Evolutionary conservation across 2,888 invertebrate species (phyloP).

Genomic region (Drosophila austrosaltans): DNA sequence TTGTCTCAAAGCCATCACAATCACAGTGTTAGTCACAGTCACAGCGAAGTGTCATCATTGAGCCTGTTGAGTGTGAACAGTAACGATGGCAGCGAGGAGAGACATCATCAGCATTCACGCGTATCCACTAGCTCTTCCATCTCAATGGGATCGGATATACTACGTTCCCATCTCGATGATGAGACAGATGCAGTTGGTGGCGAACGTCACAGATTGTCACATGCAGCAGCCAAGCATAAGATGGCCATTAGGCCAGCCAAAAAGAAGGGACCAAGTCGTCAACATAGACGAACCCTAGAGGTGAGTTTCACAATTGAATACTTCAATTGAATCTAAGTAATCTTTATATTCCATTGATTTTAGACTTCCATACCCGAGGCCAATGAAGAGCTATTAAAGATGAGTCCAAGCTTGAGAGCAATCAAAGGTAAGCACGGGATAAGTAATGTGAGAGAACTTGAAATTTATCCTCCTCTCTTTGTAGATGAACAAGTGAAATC

Average conservation of each 20-base stretch:
- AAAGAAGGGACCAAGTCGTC: constrained; percentile 89
- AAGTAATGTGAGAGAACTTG: no score
- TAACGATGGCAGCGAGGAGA: constrained; percentile 83
- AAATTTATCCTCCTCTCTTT: not conserved
- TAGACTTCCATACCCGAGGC: constrained; percentile 90
- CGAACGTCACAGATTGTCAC: constrained; percentile 86
- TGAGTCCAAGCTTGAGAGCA: constrained; percentile 69
- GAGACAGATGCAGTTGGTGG: constrained; percentile 80
- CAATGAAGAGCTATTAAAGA: constrained; percentile 89
- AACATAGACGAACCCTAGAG: constrained; percentile 86
- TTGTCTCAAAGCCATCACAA: not conserved
- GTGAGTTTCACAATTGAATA: constrained; percentile 67
- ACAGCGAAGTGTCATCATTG: constrained; percentile 78
- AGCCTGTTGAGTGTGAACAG: constrained; percentile 89
- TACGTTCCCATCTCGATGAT: constrained; percentile 66
- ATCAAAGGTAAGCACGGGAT: constrained; percentile 44
- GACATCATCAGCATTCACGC: constrained; percentile 52
- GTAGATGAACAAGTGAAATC: constrained; percentile 68
- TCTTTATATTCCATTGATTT: constrained; percentile 65
- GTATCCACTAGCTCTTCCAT: constrained; percentile 62
- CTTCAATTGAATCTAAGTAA: not conserved
- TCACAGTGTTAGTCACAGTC: constrained; percentile 24
- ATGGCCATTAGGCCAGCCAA: constrained; percentile 90
- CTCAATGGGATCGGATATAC: constrained; percentile 62
- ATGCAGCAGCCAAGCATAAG: constrained; percentile 91